A percentile compares a stretch with the other conserved stretches of the same genome.
Conservation (phyloP, 1,140 invertebrate species). For the Popillia japonica region DNA sequence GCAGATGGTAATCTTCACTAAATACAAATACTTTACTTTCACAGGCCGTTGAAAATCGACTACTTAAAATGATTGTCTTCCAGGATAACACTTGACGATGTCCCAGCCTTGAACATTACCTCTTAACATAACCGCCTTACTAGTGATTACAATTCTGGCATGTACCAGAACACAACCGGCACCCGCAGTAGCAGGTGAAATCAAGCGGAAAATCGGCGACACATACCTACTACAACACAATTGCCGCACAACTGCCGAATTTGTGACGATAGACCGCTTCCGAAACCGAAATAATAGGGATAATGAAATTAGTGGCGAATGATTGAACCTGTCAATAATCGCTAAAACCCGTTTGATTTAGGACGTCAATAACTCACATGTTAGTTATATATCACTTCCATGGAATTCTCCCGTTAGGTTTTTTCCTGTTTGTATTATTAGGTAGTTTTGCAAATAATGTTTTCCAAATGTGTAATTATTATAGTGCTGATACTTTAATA, state of each 20-base stretch:
- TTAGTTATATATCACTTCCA: not conserved
- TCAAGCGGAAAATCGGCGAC: not conserved
- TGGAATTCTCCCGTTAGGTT: not conserved
- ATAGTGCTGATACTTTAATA: not conserved
- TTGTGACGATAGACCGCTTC: not conserved
- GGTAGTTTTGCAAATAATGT: not conserved
- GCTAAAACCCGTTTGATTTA: not conserved
- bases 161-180: no score
- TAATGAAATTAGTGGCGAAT: conserved; percentile 11
- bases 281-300: not conserved
- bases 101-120: no score
- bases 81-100: no score
- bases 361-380: not conserved
- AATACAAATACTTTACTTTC: no score
- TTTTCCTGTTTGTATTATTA: not conserved
- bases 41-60: no score
- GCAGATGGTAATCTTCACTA: no score
- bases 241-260: not conserved
- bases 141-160: no score
- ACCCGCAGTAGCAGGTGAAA: not conserved
- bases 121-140: no score
- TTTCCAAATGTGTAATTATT: not conserved
- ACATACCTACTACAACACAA: not conserved
- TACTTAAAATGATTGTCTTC: no score
- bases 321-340: not conserved